phyloP scores from a whole-genome alignment of 1,140 invertebrate species.

The Brachionus rotundiformis region DNA sequence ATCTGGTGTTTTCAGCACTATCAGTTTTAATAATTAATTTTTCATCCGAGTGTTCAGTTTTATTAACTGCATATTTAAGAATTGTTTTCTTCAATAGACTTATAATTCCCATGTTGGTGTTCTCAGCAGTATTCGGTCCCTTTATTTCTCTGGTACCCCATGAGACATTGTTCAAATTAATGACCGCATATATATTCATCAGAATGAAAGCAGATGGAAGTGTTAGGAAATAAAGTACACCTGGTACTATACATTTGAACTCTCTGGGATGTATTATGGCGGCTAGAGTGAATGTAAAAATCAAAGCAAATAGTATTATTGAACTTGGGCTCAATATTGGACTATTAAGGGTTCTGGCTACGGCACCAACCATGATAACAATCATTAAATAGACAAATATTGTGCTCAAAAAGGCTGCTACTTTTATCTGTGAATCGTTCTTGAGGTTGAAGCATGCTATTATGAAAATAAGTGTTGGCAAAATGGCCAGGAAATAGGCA shows the following conservation, averaged over 20 bases:
- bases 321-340: conserved; percentile 57
- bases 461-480: conserved; percentile 66
- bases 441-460: conserved; percentile 65
- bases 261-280: conserved; percentile 59
- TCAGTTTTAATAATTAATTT: neutral
- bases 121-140: neutral
- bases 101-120: conserved; percentile 63
- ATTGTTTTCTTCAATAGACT: neutral
- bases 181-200: conserved; percentile 59
- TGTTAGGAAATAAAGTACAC: conserved; percentile 59
- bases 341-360: conserved; percentile 55
- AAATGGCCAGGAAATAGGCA: conserved; percentile 63
- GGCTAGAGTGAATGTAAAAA: conserved; percentile 57
- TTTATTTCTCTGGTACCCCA: conserved; percentile 60
- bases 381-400: conserved; percentile 61
- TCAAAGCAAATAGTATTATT: conserved; percentile 56
- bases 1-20: neutral
- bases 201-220: conserved; percentile 61
- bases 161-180: conserved; percentile 59
- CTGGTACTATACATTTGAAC: conserved; percentile 57
- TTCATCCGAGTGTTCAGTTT: neutral
- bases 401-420: conserved; percentile 58
- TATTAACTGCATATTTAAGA: neutral
- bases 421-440: conserved; percentile 64
- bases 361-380: conserved; percentile 58